Percentiles rank a stretch among this genome's conserved stretches.
phyloP scores from a whole-genome alignment of 2,888 invertebrate species.

The Nemapogon koenigi region DNA sequence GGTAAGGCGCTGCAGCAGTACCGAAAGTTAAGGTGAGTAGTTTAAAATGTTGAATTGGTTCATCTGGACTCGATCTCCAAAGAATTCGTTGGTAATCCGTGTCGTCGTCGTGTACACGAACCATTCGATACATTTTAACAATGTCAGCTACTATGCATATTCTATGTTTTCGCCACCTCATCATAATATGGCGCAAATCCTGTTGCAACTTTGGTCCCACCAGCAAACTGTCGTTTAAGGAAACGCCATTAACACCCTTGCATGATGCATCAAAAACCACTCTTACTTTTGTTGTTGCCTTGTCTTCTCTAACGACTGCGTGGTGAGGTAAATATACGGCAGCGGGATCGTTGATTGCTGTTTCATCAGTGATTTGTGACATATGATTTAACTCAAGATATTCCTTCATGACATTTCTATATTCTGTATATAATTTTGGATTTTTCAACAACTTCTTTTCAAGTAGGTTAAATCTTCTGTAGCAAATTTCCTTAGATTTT shows the following conservation, averaged over 20 bases:
- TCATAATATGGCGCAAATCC: constrained; percentile 17
- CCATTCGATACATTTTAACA: constrained; percentile 20
- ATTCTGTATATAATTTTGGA: constrained; percentile 14
- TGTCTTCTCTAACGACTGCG: constrained; percentile 9
- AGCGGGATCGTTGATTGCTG: background rate
- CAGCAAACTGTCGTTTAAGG: constrained; percentile 11
- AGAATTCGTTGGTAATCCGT: constrained; percentile 18
- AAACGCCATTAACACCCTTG: constrained; percentile 11
- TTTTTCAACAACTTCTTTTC: constrained; percentile 16
- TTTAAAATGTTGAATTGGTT: constrained; percentile 13
- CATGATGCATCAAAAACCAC: constrained; percentile 13
- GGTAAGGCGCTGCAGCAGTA: constrained; percentile 18
- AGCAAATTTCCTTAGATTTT: constrained; percentile 15
- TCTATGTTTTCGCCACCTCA: constrained; percentile 18
- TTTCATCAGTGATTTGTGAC: constrained; percentile 1
- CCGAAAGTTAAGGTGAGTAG: constrained; percentile 18
- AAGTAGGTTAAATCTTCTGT: constrained; percentile 13
- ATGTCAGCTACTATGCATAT: constrained; percentile 19
- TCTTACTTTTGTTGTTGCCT: constrained; percentile 10
- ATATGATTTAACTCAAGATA: constrained; percentile 15
- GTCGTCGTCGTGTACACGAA: constrained; percentile 14
- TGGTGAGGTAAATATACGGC: constrained; percentile 13
- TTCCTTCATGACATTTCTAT: constrained; percentile 14
- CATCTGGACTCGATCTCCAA: constrained; percentile 13
- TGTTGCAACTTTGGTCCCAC: constrained; percentile 13